These are phyloP conservation scores for Uropetala carovei DNA, from an alignment of 2,888 invertebrate genomes.

Conservation along the genomic window DNA sequence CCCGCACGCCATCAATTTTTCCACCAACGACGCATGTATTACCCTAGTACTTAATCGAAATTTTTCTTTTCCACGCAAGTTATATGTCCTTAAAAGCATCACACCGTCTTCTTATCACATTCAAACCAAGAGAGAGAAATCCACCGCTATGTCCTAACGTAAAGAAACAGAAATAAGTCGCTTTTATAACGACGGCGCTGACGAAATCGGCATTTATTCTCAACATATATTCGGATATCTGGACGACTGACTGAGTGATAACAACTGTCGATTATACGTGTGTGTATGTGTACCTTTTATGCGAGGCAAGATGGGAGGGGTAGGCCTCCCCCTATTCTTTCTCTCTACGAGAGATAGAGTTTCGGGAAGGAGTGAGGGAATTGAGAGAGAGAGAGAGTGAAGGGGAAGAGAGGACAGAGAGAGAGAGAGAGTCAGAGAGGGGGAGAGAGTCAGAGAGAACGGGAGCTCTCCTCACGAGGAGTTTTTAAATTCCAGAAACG, in stretches of 20 bases:
- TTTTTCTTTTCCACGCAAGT: no score
- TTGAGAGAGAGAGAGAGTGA: conserved; percentile 67
- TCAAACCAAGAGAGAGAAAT: no score
- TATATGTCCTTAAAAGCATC: no score
- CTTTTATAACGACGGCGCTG: not conserved
- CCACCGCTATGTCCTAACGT: no score
- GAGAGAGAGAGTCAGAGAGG: conserved; percentile 35
- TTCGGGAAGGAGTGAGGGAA: conserved; percentile 66
- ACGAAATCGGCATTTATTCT: not conserved
- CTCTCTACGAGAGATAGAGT: not conserved
- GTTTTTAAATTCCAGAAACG: conserved; percentile 49
- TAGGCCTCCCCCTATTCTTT: not conserved
- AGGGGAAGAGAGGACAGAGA: conserved; percentile 39
- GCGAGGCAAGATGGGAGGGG: not conserved
- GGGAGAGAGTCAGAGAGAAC: conserved; percentile 30
- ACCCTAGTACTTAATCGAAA: no score
- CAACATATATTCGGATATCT: not conserved
- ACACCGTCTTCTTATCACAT: no score
- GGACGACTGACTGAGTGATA: not conserved
- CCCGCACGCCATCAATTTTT: no score
- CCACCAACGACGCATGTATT: no score
- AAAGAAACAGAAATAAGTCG: no score
- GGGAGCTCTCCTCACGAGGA: not conserved
- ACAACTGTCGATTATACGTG: not conserved
- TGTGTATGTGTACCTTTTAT: not conserved